A percentile compares a stretch with the other conserved stretches of the same genome.
phyloP scores from a whole-genome alignment of 1,140 invertebrate species.

The Caerostris darwini region DNA sequence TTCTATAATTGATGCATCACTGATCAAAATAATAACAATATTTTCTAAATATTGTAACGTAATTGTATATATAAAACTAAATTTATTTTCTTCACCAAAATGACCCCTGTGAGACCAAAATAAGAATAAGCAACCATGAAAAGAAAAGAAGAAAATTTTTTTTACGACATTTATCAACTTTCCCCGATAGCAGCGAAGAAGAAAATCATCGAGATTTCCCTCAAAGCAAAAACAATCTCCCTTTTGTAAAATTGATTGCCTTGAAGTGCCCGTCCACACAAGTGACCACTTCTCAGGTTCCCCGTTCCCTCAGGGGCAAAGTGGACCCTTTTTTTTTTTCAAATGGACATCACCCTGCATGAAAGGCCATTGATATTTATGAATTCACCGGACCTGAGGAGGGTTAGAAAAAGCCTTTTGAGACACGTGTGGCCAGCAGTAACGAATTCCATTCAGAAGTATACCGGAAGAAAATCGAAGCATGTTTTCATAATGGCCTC shows the following conservation, averaged over 20 bases:
- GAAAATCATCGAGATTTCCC: conserved; percentile 43
- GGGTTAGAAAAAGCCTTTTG: no score
- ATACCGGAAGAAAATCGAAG: conserved; percentile 59
- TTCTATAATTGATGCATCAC: no score
- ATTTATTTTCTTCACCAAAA: no score
- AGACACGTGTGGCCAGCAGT: neutral
- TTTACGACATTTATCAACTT: neutral
- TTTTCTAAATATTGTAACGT: no score
- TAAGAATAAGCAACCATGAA: neutral
- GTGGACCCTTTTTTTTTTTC: neutral
- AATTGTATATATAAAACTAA: no score
- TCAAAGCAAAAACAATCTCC: conserved; percentile 54
- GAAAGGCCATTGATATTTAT: conserved; percentile 68
- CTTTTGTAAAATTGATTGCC: conserved; percentile 66
- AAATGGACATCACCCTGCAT: conserved; percentile 51
- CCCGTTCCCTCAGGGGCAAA: neutral
- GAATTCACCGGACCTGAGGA: conserved; percentile 37
- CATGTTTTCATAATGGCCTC: conserved; percentile 70
- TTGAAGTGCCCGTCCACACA: neutral
- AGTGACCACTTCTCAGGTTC: conserved; percentile 27
- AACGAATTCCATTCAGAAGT: conserved; percentile 53
- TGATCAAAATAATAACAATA: no score
- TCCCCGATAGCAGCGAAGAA: neutral
- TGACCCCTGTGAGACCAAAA: neutral
- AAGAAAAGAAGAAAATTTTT: neutral